phyloP scores from a whole-genome alignment of 2,888 invertebrate species.

The Elaeidobius kamerunicus region DNA sequence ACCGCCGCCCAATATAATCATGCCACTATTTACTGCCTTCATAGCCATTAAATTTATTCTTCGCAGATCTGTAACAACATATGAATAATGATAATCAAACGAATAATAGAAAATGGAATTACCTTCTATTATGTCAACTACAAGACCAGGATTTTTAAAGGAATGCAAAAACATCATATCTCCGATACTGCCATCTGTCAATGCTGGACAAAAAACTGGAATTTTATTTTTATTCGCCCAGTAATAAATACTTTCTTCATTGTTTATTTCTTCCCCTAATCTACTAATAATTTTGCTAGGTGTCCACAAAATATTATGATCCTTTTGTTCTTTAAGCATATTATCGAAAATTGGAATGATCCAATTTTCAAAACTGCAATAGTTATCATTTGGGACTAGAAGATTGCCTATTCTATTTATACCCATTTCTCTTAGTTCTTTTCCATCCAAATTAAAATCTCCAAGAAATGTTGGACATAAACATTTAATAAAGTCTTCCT shows the following conservation, averaged over 20 bases:
- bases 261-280: conserved; percentile 86
- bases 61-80: conserved; percentile 65
- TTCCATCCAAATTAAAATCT: conserved; percentile 82
- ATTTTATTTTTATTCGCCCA: conserved; percentile 97
- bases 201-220: conserved; percentile 94
- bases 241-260: conserved; percentile 91
- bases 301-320: conserved; percentile 70
- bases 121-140: conserved; percentile 90
- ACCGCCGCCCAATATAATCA: conserved; percentile 95
- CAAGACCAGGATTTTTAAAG: conserved; percentile 85
- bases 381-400: conserved; percentile 96
- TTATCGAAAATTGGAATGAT: conserved; percentile 88
- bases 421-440: conserved; percentile 75
- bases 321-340: conserved; percentile 84
- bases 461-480: conserved; percentile 92
- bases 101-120: background rate
- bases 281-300: conserved; percentile 83
- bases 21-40: conserved; percentile 88
- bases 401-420: conserved; percentile 87
- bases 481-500: conserved; percentile 99
- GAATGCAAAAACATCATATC: conserved; percentile 99
- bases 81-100: background rate
- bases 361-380: conserved; percentile 94
- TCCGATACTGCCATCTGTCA: conserved; percentile 96
- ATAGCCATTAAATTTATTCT: conserved; percentile 92